Conservation (phyloP, 2,113 vertebrate species). For the Lophochroa leadbeateri region DNA sequence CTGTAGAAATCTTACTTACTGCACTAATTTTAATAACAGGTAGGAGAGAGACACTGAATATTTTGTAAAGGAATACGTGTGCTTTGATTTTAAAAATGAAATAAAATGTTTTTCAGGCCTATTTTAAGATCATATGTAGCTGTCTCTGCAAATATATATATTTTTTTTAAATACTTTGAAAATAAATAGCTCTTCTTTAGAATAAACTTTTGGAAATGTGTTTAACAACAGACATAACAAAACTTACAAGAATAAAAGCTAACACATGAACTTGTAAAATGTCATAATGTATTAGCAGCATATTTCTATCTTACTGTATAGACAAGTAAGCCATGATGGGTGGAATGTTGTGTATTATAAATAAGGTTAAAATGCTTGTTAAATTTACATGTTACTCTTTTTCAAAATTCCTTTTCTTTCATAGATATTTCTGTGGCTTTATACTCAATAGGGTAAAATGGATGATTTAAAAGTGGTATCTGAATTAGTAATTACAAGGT, state of each 20-base stretch:
- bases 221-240: background rate
- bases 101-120: slow-evolving; percentile 13
- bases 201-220: background rate
- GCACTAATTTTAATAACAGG: slow-evolving; percentile 99
- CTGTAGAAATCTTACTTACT: slow-evolving; percentile 95
- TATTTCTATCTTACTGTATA: background rate
- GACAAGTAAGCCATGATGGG: background rate
- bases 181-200: background rate
- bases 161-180: background rate
- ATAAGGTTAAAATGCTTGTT: background rate
- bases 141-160: background rate
- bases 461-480: background rate
- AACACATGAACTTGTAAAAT: background rate
- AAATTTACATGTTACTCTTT: background rate
- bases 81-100: slow-evolving; percentile 25
- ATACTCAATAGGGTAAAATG: background rate
- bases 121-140: background rate
- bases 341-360: background rate
- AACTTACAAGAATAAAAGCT: background rate
- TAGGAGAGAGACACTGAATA: slow-evolving; percentile 69
- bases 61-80: slow-evolving; percentile 49
- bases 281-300: background rate
- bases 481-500: background rate
- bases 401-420: background rate
- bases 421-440: background rate